phyloP scores from a whole-genome alignment of 1,140 invertebrate genomes.

The Diprion similis region DNA sequence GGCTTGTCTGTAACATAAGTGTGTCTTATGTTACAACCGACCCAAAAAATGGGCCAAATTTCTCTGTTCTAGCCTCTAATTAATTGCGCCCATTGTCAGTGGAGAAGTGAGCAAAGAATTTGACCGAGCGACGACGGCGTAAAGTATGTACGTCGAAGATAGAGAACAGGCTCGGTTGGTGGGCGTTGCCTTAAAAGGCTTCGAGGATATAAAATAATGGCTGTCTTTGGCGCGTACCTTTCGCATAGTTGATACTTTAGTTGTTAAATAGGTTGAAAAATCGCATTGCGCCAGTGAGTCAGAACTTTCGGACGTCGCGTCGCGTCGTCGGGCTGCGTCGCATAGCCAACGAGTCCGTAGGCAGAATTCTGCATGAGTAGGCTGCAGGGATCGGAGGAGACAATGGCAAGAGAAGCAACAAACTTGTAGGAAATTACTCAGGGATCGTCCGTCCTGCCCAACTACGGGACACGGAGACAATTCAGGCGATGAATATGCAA shows the following conservation, averaged over 20 bases:
- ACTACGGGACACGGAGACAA: background rate
- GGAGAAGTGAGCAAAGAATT: background rate
- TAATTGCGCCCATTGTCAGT: no score
- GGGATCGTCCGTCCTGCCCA: background rate
- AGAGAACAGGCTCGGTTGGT: background rate
- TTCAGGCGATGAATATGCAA: background rate
- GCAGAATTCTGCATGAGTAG: no score
- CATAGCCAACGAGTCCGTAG: no score
- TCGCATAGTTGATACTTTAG: slow-evolving; percentile 13
- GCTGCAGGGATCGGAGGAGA: background rate
- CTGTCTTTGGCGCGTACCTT: slow-evolving; percentile 4
- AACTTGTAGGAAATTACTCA: background rate
- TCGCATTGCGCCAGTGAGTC: slow-evolving; percentile 34
- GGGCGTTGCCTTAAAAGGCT: slow-evolving; percentile 12
- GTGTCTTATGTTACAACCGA: no score
- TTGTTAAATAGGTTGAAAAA: slow-evolving; percentile 42
- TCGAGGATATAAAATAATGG: slow-evolving; percentile 8
- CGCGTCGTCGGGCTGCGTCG: background rate
- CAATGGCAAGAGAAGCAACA: background rate
- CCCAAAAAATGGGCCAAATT: no score
- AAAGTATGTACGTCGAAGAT: background rate
- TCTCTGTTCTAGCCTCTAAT: no score
- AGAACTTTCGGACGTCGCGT: slow-evolving; percentile 20
- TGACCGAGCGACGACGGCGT: background rate
- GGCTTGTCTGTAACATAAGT: background rate